Base-by-base conservation (phyloP, 2,888 invertebrate genomes). In the Luperina nickerlii region DNA sequence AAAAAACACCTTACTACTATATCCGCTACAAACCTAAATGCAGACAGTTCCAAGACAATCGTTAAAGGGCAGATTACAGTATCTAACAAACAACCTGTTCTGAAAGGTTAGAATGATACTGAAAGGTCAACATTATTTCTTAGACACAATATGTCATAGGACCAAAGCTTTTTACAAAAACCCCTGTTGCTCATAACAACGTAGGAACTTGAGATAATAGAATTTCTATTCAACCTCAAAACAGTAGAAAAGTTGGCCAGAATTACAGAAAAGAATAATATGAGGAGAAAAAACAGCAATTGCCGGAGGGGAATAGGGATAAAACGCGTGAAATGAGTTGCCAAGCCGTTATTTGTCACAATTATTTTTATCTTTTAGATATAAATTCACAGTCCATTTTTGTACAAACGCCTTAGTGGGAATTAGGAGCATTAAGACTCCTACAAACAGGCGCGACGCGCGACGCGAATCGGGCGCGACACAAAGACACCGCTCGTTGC, bases 61-160 rank as follows among this genome's bases (percentile, higher is more conserved):
- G 72, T 80, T 71, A 88, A 79, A 87, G 76, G 76, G 68, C 54
- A 84, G 24, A 79, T 78, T 76, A 74, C 42, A 48, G 8, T 4
- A 67, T 76, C 67, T 70, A 71, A 74, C 38, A 76, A 71, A 63
- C 74, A 62, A 57, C 45, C 1, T 11, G 57, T 18, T 77, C 18
- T 9, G 5, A 79, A 77, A 87, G 70, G 74, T 63, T 70, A 74
- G 6, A 67, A 71, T 78, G 45, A 75, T 72, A 76, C 54, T 4
- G n/a, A 76, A 78, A 86, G 71, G 82, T 79, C 76, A 85, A 60
- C 4, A 38, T 45, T 54, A 45, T 38, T 60, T 66, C 76, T 62
- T 42, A 45, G 66, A 62, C 15, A 82, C 15, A n/a, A n/a, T n/a
- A 15, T 68, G 74, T 65, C 72, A 74, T 15, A 32, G 42, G 18